Evolutionary conservation across 2,797 vertebrate species (phyloP).

Genomic region (Allobates femoralis): DNA sequence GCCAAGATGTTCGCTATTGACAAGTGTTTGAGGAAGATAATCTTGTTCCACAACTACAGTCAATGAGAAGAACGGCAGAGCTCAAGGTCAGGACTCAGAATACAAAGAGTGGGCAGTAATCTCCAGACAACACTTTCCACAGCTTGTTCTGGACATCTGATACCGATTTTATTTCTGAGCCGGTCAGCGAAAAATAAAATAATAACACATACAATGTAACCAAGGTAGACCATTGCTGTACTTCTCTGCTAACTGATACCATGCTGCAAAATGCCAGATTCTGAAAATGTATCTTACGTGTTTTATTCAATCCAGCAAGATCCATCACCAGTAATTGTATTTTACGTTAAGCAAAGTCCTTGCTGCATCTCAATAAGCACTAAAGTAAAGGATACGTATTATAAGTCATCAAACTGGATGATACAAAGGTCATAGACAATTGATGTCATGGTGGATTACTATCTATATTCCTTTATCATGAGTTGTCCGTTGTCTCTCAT

Average conservation of each 20-base stretch:
- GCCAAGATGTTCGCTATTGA: slow-evolving; percentile 27
- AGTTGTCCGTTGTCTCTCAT: background rate
- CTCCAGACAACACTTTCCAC: slow-evolving; percentile 32
- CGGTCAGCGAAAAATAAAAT: slow-evolving; percentile 49
- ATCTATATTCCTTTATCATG: background rate
- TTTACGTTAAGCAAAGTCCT: slow-evolving; percentile 4
- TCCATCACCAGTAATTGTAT: background rate
- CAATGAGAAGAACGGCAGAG: background rate
- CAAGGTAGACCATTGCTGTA: slow-evolving; percentile 20
- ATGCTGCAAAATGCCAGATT: background rate
- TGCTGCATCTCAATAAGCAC: background rate
- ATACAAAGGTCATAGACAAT: background rate
- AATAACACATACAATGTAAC: slow-evolving; percentile 28
- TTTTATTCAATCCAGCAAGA: slow-evolving; percentile 21
- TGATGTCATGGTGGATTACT: background rate
- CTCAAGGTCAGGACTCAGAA: slow-evolving; percentile 44
- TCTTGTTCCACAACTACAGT: slow-evolving; percentile 1
- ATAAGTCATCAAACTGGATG: background rate
- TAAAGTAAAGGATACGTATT: background rate
- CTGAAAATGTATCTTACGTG: slow-evolving; percentile 8
- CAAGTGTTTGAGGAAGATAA: slow-evolving; percentile 23
- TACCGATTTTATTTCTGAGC: slow-evolving; percentile 40
- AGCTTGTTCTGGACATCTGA: slow-evolving; percentile 41
- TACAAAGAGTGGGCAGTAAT: slow-evolving; percentile 40
- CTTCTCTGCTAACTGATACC: slow-evolving; percentile 33